Percentiles rank a stretch among this genome's conserved stretches.
Conservation (phyloP, 2,113 vertebrate species). For the Megaceryle torquata region DNA sequence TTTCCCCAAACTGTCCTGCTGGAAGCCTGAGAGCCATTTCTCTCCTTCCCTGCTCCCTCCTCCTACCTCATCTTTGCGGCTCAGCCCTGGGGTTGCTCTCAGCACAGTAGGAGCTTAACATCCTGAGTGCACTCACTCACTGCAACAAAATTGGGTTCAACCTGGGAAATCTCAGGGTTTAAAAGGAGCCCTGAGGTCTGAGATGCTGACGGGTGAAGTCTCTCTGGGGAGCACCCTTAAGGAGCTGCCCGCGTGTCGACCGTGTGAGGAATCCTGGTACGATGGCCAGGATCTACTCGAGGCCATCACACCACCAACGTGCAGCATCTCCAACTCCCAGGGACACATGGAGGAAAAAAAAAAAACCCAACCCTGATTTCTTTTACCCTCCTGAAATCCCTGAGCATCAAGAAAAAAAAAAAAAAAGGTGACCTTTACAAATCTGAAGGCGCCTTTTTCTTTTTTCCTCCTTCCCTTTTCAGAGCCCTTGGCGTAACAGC, state of each 20-base stretch:
- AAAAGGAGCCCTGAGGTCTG: neutral
- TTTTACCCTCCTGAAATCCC: neutral
- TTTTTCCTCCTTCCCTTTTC: neutral
- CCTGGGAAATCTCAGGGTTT: neutral
- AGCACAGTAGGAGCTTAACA: neutral
- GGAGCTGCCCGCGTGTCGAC: neutral
- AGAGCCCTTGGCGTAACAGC: neutral
- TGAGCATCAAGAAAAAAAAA: neutral
- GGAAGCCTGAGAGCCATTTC: neutral
- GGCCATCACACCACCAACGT: neutral
- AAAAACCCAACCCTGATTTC: neutral
- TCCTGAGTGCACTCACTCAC: neutral
- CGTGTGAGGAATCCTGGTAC: neutral
- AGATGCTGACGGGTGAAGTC: rapidly evolving
- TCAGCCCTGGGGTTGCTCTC: rapidly evolving
- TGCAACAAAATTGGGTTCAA: neutral
- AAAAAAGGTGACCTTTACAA: constrained; percentile 10
- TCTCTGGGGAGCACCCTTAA: neutral
- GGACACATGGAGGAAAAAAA: neutral
- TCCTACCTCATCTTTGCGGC: neutral
- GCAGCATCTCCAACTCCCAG: rapidly evolving
- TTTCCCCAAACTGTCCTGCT: neutral
- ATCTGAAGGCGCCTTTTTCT: neutral
- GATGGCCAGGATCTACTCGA: neutral
- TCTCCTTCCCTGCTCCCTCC: neutral